Evolutionary conservation across 2,888 invertebrate species (phyloP).

Genomic region (Hypena proboscidalis): DNA sequence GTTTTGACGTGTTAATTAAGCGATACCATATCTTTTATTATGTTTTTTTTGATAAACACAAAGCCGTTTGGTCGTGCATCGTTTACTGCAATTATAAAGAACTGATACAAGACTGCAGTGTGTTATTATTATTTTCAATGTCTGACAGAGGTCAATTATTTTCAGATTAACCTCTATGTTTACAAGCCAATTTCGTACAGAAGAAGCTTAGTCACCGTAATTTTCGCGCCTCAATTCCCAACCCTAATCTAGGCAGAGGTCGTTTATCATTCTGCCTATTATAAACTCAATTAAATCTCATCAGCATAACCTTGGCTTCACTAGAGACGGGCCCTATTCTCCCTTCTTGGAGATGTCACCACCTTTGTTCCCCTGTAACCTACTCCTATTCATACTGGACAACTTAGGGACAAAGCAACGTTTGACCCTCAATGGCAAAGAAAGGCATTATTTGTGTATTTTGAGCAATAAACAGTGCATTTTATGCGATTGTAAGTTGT

Average conservation of each 20-base stretch:
- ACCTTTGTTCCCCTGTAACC: slow-evolving; percentile 81
- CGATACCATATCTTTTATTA: slow-evolving; percentile 6
- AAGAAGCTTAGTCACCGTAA: slow-evolving; percentile 65
- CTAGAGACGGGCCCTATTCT: slow-evolving; percentile 64
- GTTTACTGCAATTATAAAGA: neutral
- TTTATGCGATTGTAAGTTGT: slow-evolving; percentile 80
- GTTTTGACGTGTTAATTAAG: slow-evolving; percentile 6
- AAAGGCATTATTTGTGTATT: slow-evolving; percentile 82
- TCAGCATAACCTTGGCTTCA: slow-evolving; percentile 75
- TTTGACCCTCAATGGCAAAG: slow-evolving; percentile 81
- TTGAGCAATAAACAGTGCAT: slow-evolving; percentile 84
- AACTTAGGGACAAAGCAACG: slow-evolving; percentile 79
- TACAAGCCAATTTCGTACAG: slow-evolving; percentile 25
- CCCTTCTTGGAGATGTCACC: slow-evolving; percentile 76
- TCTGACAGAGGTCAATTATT: slow-evolving; percentile 32
- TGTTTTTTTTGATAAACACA: slow-evolving; percentile 6
- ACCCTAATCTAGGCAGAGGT: slow-evolving; percentile 47
- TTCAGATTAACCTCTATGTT: slow-evolving; percentile 30
- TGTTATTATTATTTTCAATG: slow-evolving; percentile 10
- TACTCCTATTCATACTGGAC: slow-evolving; percentile 73
- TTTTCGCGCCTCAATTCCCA: slow-evolving; percentile 67
- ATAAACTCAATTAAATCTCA: slow-evolving; percentile 85
- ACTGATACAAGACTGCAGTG: neutral
- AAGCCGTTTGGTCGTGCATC: neutral
- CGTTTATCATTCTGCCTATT: slow-evolving; percentile 78